Evolutionary conservation across 1,140 invertebrate genomes (phyloP).

Genomic region (Temnothorax longispinosus): DNA sequence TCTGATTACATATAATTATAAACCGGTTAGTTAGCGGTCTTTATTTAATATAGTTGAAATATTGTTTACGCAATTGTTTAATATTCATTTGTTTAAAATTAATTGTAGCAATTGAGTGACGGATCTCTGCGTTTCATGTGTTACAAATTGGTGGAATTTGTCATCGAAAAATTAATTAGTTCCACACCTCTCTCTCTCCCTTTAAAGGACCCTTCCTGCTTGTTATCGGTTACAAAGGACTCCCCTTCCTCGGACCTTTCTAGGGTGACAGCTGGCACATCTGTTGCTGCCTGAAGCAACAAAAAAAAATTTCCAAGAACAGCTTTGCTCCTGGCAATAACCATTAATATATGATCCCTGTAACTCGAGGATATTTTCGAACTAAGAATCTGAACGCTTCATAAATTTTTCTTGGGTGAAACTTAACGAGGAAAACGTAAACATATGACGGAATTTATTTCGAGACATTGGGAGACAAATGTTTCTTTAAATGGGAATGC

Average conservation of each 20-base stretch:
- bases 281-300: conserved; percentile 71
- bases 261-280: conserved; percentile 74
- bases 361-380: conserved; percentile 67
- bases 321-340: conserved; percentile 69
- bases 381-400: conserved; percentile 43
- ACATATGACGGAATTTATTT: conserved; percentile 13
- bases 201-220: conserved; percentile 64
- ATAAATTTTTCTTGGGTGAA: conserved; percentile 62
- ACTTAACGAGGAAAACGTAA: conserved; percentile 48
- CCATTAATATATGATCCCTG: conserved; percentile 70
- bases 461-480: background rate
- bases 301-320: conserved; percentile 70
- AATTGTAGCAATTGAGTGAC: background rate
- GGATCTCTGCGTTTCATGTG: conserved; percentile 1
- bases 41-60: conserved; percentile 6
- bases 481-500: background rate
- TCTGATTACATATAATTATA: background rate
- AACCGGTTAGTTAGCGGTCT: background rate
- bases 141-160: conserved; percentile 44
- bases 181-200: conserved; percentile 41
- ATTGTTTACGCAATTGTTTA: background rate
- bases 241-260: conserved; percentile 32
- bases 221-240: conserved; percentile 68
- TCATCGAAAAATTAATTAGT: conserved; percentile 41
- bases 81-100: conserved; percentile 15